These are phyloP conservation scores for Epinephelus cyanopodus DNA, from an alignment of 2,113 vertebrate species.

Conservation along the genomic window DNA sequence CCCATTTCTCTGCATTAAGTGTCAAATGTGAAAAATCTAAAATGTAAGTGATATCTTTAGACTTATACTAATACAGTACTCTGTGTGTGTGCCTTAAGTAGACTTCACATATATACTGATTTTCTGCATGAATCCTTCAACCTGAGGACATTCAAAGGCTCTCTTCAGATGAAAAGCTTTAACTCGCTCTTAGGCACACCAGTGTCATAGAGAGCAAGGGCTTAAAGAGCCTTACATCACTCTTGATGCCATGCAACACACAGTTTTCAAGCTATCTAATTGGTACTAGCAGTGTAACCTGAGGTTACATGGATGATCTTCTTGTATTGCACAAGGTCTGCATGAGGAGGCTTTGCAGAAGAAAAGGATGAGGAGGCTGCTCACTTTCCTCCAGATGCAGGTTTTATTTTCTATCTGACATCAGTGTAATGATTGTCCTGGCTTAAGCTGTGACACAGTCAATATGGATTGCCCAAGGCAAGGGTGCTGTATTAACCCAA, in stretches of 20 bases:
- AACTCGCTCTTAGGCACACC: background rate
- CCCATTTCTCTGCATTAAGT: too few relatives aligned
- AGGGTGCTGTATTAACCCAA: too few relatives aligned
- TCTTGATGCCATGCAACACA: background rate
- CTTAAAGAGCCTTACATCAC: constrained; percentile 16
- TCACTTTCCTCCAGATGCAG: constrained; percentile 14
- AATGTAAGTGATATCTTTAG: background rate
- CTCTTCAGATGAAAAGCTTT: constrained; percentile 1
- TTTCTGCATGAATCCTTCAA: background rate
- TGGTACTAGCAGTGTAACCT: constrained; percentile 14
- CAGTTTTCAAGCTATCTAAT: constrained; percentile 8
- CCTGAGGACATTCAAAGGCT: constrained; percentile 2
- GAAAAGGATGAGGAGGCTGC: constrained; percentile 2
- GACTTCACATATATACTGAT: too few relatives aligned
- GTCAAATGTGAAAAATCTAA: background rate
- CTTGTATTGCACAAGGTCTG: background rate
- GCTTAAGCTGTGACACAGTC: constrained; percentile 7
- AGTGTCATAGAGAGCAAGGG: background rate
- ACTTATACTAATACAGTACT: background rate
- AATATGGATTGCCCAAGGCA: background rate
- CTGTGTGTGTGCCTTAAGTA: background rate
- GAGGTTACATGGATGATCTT: background rate
- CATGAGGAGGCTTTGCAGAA: background rate
- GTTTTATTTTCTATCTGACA: constrained; percentile 19
- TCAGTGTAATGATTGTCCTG: background rate